These are phyloP conservation scores for Homalodisca vitripennis DNA, from an alignment of 1,140 invertebrate species.

Conservation along the genomic window DNA sequence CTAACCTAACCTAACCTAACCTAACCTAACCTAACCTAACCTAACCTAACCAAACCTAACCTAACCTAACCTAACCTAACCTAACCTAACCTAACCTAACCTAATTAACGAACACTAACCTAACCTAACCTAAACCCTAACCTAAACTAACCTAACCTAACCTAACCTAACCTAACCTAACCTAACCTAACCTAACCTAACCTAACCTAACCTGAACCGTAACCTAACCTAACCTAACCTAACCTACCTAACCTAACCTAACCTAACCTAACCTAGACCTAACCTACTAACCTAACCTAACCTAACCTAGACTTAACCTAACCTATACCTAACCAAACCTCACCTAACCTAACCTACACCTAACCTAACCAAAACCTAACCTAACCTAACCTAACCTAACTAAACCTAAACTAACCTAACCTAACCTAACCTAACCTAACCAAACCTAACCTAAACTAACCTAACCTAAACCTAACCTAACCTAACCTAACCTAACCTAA, in stretches of 20 bases:
- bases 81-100: slow-evolving; percentile 43
- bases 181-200: slow-evolving; percentile 41
- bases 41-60: slow-evolving; percentile 47
- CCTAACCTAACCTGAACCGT: slow-evolving; percentile 39
- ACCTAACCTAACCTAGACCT: slow-evolving; percentile 39
- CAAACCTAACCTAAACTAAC: slow-evolving; percentile 43
- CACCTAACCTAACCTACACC: slow-evolving; percentile 44
- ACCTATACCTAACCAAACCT: slow-evolving; percentile 44
- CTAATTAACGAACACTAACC: slow-evolving; percentile 41
- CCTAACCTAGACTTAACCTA: slow-evolving; percentile 44
- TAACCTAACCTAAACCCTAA: slow-evolving; percentile 40
- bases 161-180: slow-evolving; percentile 39
- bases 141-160: slow-evolving; percentile 40
- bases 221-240: slow-evolving; percentile 32
- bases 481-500: slow-evolving; percentile 42
- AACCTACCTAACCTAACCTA: slow-evolving; percentile 38
- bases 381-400: slow-evolving; percentile 44
- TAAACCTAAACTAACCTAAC: slow-evolving; percentile 37
- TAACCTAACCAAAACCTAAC: slow-evolving; percentile 42
- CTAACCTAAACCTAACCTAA: slow-evolving; percentile 43
- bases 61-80: slow-evolving; percentile 46
- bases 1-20: slow-evolving; percentile 46
- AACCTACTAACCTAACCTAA: slow-evolving; percentile 42
- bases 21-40: slow-evolving; percentile 45
- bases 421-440: slow-evolving; percentile 42